A percentile compares a stretch with the other conserved stretches of the same genome.
These are phyloP conservation scores for Coptodon bakossiorum DNA, from an alignment of 2,113 vertebrate genomes.

Conservation along the genomic window DNA sequence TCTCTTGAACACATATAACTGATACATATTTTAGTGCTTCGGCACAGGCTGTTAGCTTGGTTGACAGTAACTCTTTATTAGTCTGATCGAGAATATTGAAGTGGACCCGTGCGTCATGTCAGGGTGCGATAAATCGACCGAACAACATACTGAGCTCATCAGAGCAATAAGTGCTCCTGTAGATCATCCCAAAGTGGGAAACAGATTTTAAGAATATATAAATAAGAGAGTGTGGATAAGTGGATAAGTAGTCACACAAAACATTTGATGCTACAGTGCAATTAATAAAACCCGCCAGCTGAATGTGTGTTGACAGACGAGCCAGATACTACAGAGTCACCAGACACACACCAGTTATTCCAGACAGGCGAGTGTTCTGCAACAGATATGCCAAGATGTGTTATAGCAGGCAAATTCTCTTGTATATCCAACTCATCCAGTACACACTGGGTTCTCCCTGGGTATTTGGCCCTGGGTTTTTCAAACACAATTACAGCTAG, in stretches of 20 bases:
- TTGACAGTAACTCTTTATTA: not conserved
- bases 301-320: slow-evolving; percentile 43
- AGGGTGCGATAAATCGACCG: not conserved
- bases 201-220: slow-evolving; percentile 24
- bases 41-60: not conserved
- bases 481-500: slow-evolving; percentile 10
- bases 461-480: not conserved
- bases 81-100: not conserved
- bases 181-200: slow-evolving; percentile 18
- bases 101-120: not conserved
- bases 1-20: not conserved
- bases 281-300: slow-evolving; percentile 17
- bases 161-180: not conserved
- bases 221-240: not conserved
- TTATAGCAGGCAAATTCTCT: not conserved
- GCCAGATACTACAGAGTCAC: slow-evolving; percentile 35
- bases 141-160: not conserved
- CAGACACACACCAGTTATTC: not conserved
- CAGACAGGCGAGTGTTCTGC: slow-evolving; percentile 19
- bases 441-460: not conserved
- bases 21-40: not conserved
- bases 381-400: slow-evolving; percentile 8
- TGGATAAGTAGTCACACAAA: not conserved
- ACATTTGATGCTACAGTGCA: slow-evolving; percentile 17
- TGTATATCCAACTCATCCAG: not conserved